phyloP scores from a whole-genome alignment of 1,140 invertebrate genomes.

The Drosophila bocqueti region DNA sequence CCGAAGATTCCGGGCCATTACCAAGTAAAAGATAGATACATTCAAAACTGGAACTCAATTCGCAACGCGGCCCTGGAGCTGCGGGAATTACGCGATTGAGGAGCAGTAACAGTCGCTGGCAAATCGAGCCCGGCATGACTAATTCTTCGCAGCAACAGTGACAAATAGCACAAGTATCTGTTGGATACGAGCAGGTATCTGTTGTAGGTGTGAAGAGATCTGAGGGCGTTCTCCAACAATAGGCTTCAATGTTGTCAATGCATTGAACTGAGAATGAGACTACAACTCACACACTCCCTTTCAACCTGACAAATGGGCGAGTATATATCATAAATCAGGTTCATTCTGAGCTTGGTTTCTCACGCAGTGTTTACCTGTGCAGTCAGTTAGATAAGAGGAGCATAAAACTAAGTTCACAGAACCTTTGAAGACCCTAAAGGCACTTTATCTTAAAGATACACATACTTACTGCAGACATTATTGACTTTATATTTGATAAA shows the following conservation, averaged over 20 bases:
- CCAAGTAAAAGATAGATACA: constrained; percentile 55
- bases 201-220: constrained; percentile 62
- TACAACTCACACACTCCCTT: background rate
- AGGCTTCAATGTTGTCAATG: constrained; percentile 39
- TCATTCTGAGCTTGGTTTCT: constrained; percentile 4
- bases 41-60: constrained; percentile 33
- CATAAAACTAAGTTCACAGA: no score
- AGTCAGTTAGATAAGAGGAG: background rate
- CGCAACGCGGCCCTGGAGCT: constrained; percentile 25
- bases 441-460: background rate
- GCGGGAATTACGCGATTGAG: constrained; percentile 29
- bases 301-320: constrained; percentile 6
- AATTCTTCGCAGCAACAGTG: constrained; percentile 41
- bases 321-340: background rate
- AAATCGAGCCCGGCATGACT: constrained; percentile 47
- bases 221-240: constrained; percentile 39
- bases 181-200: constrained; percentile 38
- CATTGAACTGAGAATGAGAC: constrained; percentile 11
- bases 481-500: no score
- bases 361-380: constrained; percentile 2
- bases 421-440: background rate
- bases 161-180: constrained; percentile 43
- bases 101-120: constrained; percentile 29
- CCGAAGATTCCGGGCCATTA: constrained; percentile 45
- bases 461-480: background rate